Percentiles rank a stretch among this genome's conserved stretches.
Conservation (phyloP, 2,113 vertebrate genomes). For the Rhineura floridana region DNA sequence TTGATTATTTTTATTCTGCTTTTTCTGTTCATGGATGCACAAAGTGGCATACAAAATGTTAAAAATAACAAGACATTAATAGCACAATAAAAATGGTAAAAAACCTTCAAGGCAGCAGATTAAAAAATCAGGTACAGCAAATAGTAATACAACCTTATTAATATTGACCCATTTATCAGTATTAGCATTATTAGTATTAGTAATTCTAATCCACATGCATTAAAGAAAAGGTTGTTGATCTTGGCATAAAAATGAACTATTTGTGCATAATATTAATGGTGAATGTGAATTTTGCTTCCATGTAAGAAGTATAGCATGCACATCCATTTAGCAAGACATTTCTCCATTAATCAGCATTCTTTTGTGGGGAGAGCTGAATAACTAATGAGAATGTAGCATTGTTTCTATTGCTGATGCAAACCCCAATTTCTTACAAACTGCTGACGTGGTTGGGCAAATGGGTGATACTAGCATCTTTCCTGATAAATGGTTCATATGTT, state of each 20-base stretch:
- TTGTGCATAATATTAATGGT: background rate
- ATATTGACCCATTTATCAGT: background rate
- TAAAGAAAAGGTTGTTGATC: background rate
- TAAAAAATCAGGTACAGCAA: background rate
- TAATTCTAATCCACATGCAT: background rate
- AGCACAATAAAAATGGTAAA: background rate
- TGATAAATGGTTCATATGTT: constrained; percentile 60
- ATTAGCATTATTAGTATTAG: background rate
- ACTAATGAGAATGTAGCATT: background rate
- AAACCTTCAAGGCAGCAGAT: background rate
- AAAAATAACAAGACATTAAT: background rate
- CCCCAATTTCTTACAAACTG: constrained; percentile 53
- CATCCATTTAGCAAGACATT: background rate
- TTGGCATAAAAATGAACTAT: background rate
- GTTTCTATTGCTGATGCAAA: constrained; percentile 38
- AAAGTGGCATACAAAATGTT: background rate
- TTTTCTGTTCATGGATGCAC: background rate
- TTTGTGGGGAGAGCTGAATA: background rate
- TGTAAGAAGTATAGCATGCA: background rate
- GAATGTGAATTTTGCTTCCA: background rate
- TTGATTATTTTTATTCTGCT: background rate
- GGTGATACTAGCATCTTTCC: constrained; percentile 44
- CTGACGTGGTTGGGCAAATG: constrained; percentile 55
- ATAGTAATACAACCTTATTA: background rate
- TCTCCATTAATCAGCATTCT: background rate